These are phyloP conservation scores for Lycocorax pyrrhopterus DNA, from an alignment of 2,113 vertebrate species.

Conservation along the genomic window DNA sequence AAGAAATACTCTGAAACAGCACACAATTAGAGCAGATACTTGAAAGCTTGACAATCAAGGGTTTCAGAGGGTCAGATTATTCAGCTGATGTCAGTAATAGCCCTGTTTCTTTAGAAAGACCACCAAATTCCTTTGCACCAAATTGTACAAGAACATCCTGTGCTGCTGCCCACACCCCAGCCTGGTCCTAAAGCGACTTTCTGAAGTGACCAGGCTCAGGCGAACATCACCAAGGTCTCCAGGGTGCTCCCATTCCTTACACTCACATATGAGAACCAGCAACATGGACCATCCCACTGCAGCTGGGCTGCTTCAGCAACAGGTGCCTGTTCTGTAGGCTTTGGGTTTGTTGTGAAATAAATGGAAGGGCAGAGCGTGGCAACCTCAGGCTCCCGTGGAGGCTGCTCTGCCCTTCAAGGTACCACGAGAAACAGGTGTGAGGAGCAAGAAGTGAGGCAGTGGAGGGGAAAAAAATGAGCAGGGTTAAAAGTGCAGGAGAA, in stretches of 20 bases:
- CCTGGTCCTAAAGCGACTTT: background rate
- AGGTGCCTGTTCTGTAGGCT: background rate
- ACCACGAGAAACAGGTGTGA: background rate
- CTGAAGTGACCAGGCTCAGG: background rate
- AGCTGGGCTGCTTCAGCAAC: background rate
- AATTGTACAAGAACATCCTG: background rate
- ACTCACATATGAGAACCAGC: background rate
- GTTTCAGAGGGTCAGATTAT: background rate
- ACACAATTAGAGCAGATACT: background rate
- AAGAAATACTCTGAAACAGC: background rate
- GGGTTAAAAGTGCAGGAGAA: constrained; percentile 21
- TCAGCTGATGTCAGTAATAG: background rate
- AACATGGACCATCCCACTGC: fast-evolving
- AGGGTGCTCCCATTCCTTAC: background rate
- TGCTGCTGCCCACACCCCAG: background rate
- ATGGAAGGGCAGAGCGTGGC: background rate
- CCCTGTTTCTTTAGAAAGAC: background rate
- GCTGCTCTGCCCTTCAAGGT: background rate
- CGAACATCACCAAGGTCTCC: background rate
- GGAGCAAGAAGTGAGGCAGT: background rate
- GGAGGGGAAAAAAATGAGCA: background rate
- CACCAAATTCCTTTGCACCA: background rate
- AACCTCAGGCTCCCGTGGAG: fast-evolving
- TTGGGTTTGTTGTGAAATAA: background rate
- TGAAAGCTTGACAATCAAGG: background rate